Conservation (phyloP, 2,888 invertebrate genomes). For the Spodoptera littoralis region DNA sequence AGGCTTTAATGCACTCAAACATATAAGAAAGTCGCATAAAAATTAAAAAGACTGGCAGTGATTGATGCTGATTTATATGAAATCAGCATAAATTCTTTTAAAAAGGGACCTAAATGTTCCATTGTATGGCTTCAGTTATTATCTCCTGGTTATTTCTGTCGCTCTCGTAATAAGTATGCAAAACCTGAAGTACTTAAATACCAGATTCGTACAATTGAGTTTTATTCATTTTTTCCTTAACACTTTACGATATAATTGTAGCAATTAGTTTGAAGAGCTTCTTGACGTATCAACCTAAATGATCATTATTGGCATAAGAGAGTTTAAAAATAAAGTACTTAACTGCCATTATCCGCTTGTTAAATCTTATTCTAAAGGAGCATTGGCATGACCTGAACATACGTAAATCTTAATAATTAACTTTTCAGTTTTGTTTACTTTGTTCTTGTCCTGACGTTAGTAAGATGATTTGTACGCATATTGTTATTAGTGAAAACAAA, state of each 20-base stretch:
- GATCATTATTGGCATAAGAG: conserved; percentile 20
- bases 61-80: conserved; percentile 54
- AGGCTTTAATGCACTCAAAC: conserved; percentile 38
- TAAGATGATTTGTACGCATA: too few species aligned
- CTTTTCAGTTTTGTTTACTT: too few species aligned
- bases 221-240: conserved; percentile 10
- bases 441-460: too few species aligned
- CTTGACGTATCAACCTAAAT: conserved; percentile 7
- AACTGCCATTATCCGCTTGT: not conserved
- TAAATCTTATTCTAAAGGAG: too few species aligned
- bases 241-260: conserved; percentile 20
- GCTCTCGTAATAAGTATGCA: too few species aligned
- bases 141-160: too few species aligned
- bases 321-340: conserved; percentile 18
- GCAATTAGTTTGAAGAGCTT: conserved; percentile 22
- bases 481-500: too few species aligned
- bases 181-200: too few species aligned
- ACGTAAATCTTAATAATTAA: too few species aligned
- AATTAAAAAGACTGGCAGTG: conserved; percentile 52
- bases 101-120: conserved; percentile 7
- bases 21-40: conserved; percentile 49
- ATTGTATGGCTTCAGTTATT: not conserved
- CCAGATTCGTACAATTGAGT: conserved; percentile 6
- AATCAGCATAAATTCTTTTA: conserved; percentile 28
- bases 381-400: too few species aligned